Evolutionary conservation across 2,888 invertebrate species (phyloP), one percentile per base, ranked within the genome.

Genomic region (Glaucopsyche alexis): DNA sequence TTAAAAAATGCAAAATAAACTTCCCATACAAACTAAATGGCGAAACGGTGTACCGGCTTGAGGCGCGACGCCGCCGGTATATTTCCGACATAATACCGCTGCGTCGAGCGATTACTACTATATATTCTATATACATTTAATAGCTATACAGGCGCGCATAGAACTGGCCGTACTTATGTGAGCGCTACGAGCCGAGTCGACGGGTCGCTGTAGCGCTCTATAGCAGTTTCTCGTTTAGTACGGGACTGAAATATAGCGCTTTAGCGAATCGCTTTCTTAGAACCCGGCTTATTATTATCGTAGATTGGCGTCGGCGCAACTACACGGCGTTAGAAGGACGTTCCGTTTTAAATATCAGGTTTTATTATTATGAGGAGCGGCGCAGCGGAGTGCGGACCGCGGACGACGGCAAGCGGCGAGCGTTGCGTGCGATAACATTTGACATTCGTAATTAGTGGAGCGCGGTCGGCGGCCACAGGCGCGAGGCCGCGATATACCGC

Each of bases 31-130:
- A 93, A 93, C 90, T 93, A 93, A 93, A 92, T 92, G 83, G 83
- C 81, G 80, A 88, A 91, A 87, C 84, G 80, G 87, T 88, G 84
- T 86, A 88, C 82, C 90, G 91, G 92, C 91, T 87, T 86, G 87
- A 89, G 89, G 87, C 92, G 90, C 87, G 87, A 85, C 84, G 86
- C 91, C 85, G 86, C 91, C 92, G 90, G 92, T 93, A 93, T 93
- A 93, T 93, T 93, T 93, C 93, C 93, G 92, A 93, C 93, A 93
- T 93, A 93, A 93, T 93, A 93, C 93, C 93, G 93, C 93, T 93
- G 93, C 93, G 93, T 93, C 93, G 93, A 93, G 93, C 93, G 93
- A 93, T 93, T 93, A 93, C 93, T 93, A 93, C 93, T 93, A 93
- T 93, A 93, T 93, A 93, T 93, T 93, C 93, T 92, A 93, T 93